phyloP scores from a whole-genome alignment of 2,797 vertebrate species.

The Tangara arthus region DNA sequence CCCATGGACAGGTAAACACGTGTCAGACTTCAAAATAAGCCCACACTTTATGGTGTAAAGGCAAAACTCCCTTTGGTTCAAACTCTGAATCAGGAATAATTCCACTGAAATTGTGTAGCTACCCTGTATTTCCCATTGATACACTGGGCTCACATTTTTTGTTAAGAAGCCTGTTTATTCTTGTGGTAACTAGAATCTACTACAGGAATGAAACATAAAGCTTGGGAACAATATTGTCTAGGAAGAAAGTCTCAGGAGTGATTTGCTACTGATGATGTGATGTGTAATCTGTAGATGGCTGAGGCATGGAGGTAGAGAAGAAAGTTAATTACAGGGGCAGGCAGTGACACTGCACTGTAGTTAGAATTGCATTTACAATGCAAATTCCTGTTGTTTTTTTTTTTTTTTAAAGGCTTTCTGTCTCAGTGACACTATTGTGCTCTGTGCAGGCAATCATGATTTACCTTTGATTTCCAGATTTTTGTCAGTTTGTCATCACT shows the following conservation, averaged over 20 bases:
- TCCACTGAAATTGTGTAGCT: background rate
- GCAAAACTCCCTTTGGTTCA: background rate
- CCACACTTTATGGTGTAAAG: background rate
- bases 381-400: background rate
- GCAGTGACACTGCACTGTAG: background rate
- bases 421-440: background rate
- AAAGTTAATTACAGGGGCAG: conserved; percentile 63
- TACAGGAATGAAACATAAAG: background rate
- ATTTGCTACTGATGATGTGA: conserved; percentile 53
- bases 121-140: background rate
- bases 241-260: conserved; percentile 15
- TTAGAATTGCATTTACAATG: conserved; percentile 20
- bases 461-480: conserved; percentile 21
- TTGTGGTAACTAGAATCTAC: background rate
- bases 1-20: background rate
- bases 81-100: background rate
- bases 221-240: conserved; percentile 26
- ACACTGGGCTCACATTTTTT: background rate
- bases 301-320: conserved; percentile 57
- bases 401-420: background rate
- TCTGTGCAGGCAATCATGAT: background rate
- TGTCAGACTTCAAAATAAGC: background rate
- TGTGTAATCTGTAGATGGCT: conserved; percentile 51
- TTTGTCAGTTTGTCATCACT: conserved; percentile 29
- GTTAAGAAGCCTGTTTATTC: background rate